Base-by-base conservation (phyloP, 2,888 invertebrate species). In the Harmothoe impar region DNA sequence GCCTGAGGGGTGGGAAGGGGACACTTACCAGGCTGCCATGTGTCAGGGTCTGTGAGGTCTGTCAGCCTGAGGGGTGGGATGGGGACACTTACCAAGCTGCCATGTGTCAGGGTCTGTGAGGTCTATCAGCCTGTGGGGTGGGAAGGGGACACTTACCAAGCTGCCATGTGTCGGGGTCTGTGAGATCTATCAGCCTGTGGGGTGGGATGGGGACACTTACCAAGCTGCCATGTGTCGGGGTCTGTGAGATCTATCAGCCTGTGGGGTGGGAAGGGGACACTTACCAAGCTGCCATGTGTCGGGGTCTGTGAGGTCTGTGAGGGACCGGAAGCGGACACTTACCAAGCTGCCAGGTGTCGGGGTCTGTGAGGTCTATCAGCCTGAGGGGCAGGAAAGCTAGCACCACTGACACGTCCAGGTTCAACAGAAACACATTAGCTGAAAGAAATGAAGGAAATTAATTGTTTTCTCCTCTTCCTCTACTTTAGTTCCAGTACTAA, bases 361-460 rank as follows among this genome's bases (percentile, higher is more conserved):
- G 90, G 81, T 91, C 72, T 20, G 33, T 86, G 25, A 92, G 72
- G 20, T 91, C 91, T 0, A 92, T 89, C 17, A 92, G 90, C 3
- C 91, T 31, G 20, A 92, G 54, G 0, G 92, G 92, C 25, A 92
- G 84, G 78, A 92, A 92, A 0, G 92, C 92, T 89, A 92, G 84
- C 17, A 92, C 77, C 23, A 92, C 89, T 3, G 92, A 92, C 5
- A 92, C 92, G 31, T 91, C 91, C 78, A 92, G 85, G 72, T 92
- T 92, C 77, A 92, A 86, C 35, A 92, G 33, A 68, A 92, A 92
- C 1, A 92, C 91, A 88, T 92, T 92, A 0, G 89, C 92, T 92
- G 90, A 33, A 90, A 81, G 10, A 85, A 62, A 62, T 20, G n/a
- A 52, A 52, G 54, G 43, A 43, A 43, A 43, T 10, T 10, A 10